Evolutionary conservation across 2,113 vertebrate genomes (phyloP).

Genomic region (Fukomys damarensis): DNA sequence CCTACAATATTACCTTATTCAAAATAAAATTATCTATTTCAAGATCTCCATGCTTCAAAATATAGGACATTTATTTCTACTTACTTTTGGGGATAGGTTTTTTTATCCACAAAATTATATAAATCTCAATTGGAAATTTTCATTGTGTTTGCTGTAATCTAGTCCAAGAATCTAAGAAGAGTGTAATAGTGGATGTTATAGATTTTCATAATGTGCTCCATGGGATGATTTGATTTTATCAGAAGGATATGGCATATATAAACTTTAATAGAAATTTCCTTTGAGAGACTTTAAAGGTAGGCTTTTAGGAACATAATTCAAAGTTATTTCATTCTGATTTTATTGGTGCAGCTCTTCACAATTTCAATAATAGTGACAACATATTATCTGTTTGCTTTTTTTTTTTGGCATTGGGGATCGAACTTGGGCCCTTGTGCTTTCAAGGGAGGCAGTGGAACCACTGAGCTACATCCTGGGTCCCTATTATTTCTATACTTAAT

Average conservation of each 20-base stretch:
- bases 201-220: conserved; percentile 23
- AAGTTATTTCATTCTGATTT: conserved; percentile 30
- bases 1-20: not conserved
- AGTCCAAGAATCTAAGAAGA: conserved; percentile 9
- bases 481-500: not conserved
- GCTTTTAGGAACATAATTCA: conserved; percentile 65
- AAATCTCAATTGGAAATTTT: conserved; percentile 61
- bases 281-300: conserved; percentile 43
- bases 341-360: not conserved
- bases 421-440: no score
- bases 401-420: no score
- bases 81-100: not conserved
- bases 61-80: not conserved
- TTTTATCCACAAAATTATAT: not conserved
- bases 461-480: no score
- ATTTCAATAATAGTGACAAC: conserved; percentile 34
- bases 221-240: conserved; percentile 55
- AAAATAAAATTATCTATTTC: conserved; percentile 52
- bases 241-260: conserved; percentile 42
- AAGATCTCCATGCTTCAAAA: not conserved
- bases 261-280: conserved; percentile 46
- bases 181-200: not conserved
- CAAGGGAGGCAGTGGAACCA: no score
- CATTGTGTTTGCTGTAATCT: conserved; percentile 46
- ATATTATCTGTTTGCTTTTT: no score